Base-by-base conservation (phyloP, 2,888 invertebrate species). In the Plebejus melissa region DNA sequence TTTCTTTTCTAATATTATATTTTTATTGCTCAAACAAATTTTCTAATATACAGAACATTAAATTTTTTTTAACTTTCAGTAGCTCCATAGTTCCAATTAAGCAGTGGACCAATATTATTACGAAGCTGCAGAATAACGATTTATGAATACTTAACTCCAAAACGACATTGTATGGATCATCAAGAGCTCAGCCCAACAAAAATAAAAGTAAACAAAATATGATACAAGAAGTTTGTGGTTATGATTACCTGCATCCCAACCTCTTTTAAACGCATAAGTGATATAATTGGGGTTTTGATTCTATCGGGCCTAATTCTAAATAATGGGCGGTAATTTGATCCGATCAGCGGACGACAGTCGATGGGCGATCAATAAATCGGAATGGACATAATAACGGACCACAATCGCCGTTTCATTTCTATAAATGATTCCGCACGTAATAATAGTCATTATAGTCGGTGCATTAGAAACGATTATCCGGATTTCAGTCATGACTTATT, bases 231-330 rank as follows among this genome's bases (percentile, higher is more conserved):
- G 77, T 88, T 90, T 88, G 88, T 86, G 86, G 87, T 88, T 89
- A 88, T 87, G 88, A 91, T 89, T 88, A 82, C 82, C 82, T 83
- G 82, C 79, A 89, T 87, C 88, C 89, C 93, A 89, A 86, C 93
- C 93, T 91, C 87, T 88, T 92, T 89, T 93, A 93, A 93, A 91
- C 93, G 92, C 90, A 92, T 93, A 93, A 93, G 93, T 93, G 93
- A 93, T 92, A 91, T 93, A 93, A 93, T 93, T 92, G 87, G 88
- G 91, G 93, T 91, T 85, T 86, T 85, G 89, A 88, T 89, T 93
- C 90, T 92, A 93, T 92, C 90, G 92, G 89, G 90, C 93, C 91
- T 93, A 93, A 91, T 91, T 92, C 88, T 84, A 91, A 90, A 91
- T 93, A 93, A 93, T 93, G 88, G 91, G 87, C 88, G 84, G 89